These are phyloP conservation scores for Tokudaia tokunoshimensis DNA, from an alignment of 2,797 vertebrate species.

Conservation along the genomic window DNA sequence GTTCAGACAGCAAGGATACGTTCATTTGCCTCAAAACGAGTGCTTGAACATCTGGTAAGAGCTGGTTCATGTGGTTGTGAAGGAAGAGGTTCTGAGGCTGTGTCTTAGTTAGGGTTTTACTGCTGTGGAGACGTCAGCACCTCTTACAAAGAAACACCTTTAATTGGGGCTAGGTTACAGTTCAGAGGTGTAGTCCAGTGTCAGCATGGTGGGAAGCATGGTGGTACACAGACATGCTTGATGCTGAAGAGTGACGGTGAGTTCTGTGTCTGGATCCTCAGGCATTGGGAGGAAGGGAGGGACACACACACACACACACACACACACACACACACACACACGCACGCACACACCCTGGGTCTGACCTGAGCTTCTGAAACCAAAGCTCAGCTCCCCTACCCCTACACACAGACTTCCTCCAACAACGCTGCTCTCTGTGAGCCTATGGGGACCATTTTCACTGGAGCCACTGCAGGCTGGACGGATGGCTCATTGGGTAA, in stretches of 20 bases:
- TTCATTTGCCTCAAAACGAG: neutral
- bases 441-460: neutral
- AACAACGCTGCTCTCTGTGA: neutral
- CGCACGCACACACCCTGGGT: no score
- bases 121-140: neutral
- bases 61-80: neutral
- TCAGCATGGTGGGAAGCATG: no score
- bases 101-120: neutral
- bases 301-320: no score
- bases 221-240: neutral
- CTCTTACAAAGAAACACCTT: neutral
- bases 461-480: neutral
- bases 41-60: neutral
- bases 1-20: neutral
- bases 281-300: neutral
- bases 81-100: neutral
- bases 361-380: neutral
- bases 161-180: neutral
- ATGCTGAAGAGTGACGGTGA: neutral
- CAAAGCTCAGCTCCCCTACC: neutral
- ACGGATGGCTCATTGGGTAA: neutral
- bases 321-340: no score
- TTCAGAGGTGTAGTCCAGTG: neutral
- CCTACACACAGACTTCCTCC: neutral
- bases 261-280: neutral